Base-by-base conservation (phyloP, 1,140 invertebrate genomes). In the Dolichoris vasculosae region DNA sequence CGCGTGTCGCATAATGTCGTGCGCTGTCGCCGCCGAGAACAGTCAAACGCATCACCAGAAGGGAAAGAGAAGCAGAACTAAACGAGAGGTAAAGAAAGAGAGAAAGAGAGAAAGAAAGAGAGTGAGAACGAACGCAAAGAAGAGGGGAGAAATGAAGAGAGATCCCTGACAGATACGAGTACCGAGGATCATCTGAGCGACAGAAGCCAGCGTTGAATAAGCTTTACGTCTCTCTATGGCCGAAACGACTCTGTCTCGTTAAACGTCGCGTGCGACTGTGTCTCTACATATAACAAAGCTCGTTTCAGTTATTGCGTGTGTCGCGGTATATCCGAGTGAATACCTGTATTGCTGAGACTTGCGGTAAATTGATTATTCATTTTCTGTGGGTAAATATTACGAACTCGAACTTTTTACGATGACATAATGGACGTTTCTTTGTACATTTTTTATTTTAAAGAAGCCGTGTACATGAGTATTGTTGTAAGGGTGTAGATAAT, bases 181-280 rank as follows among this genome's bases (percentile, higher is more conserved):
- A 13, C 46, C n/a, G 48, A 55, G 46, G 46, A n/a, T 51, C 75
- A 77, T 51, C 46, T 32, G 35, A 51, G 30, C 75, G 75, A 51
- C 69, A 43, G 69, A 73, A 73, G 69, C 69, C 38, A 43, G 40
- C 38, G 38, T 73, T 73, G 38, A 43, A 73, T 38, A 51, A 46
- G 8, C 43, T 83, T 48, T 69, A 75, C 67, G 71, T 83, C 82
- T 83, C 48, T 83, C 73, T 83, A 35, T 23, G 55, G 26, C 59
- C 38, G 82, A 83, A 76, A 83, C 71, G 73, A 83, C 73, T 59
- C 48, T 76, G 82, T 84, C 82, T 84, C 82, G 73, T 78, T 84
- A 78, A 77, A 77, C 75, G 73, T 40, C 71, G 32, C 82, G 75
- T 76, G n/a, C 43, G 26, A 59, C 48, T 40, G 32, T 79, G 75